Base-by-base conservation (phyloP, 2,113 vertebrate species). In the Nibea coibor region DNA sequence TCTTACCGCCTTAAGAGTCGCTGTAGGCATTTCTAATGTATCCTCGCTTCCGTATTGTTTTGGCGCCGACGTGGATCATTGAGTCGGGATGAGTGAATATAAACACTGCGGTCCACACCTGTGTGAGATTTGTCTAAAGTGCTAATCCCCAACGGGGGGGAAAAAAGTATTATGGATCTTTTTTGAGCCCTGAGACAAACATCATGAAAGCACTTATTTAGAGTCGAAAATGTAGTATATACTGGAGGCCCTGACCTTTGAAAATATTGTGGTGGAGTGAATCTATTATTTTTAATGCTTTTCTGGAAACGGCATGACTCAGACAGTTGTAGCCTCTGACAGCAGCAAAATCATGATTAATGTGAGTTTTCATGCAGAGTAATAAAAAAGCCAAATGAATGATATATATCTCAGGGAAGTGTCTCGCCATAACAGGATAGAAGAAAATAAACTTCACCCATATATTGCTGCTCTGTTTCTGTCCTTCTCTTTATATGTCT, bases 1-100 rank as follows among this genome's bases (percentile, higher is more conserved):
- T 80, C 47, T 68, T n/a, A 4, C 17, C 54, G 51, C 42, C 31
- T 50, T 8, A 59, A 19, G 69, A 78, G 48, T 39, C 0, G 0
- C 75, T 61, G 35, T 53, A 5, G 68, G 65, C 58, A 69, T 63
- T 7, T 65, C 26, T 74, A 43, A 75, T 45, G 54, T 39, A 61
- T 56, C 53, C 22, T 59, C 81, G 56, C 7, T 17, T 15, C 4
- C 51, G 26, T 20, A 59, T 54, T 75, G 19, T 71, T 22, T 42
- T 53, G 71, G 51, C 68, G 42, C 74, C 54, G 17, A 42, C 17
- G 68, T 68, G 71, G 50, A 19, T 62, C n/a, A 26, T 22, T 54
- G 20, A 75, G 42, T 67, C 62, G 43, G 11, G 57, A 69, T 65
- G 50, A 68, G 12, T 57, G 24, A 64, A 61, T n/a, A 16, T 0